Evolutionary conservation across 2,113 vertebrate species (phyloP), one percentile per base, ranked within the genome.

Genomic region (Oxygymnocypris stewartii): DNA sequence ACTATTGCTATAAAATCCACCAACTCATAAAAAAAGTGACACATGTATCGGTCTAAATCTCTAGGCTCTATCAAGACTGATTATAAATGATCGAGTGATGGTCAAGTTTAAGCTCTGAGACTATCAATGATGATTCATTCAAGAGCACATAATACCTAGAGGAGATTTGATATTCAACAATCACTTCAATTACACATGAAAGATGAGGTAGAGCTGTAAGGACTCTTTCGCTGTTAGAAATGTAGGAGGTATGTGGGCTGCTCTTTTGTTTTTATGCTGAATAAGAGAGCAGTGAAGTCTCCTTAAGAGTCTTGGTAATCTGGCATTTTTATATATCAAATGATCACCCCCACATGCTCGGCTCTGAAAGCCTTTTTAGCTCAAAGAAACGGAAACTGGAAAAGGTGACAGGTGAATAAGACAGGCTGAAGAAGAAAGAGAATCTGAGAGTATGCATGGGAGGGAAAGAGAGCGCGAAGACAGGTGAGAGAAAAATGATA

Each of bases 171-270:
- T 69, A 47, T 35, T 31, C 83, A 75, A 25, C 57, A n/a, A 35
- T 44, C 18, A 35, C 20, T 74, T 86, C 49, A 84, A 47, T 31
- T 57, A 47, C 28, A 76, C 51, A 16, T 13, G 54, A 87, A 7
- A 23, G 47, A 59, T 79, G 25, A 49, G 40, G 54, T 63, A 76
- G 14, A 28, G 40, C 23, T 54, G 8, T 35, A 44, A 84, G 13
- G 16, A 28, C 84, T 61, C 40, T 51, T 61, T 28, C 20, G 25
- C 65, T 31, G 31, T 44, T 18, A 14, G 40, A 71, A n/a, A 18
- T 82, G 61, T 83, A 23, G 79, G 84, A 79, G 31, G 84, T 77
- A 49, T 37, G 65, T 85, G 54, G 71, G 84, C 71, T 49, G 77
- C 9, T 63, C 44, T 77, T 28, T 37, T 77, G 61, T 79, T 87